Base-by-base conservation (phyloP, 2,113 vertebrate genomes). In the Cathartes aura region DNA sequence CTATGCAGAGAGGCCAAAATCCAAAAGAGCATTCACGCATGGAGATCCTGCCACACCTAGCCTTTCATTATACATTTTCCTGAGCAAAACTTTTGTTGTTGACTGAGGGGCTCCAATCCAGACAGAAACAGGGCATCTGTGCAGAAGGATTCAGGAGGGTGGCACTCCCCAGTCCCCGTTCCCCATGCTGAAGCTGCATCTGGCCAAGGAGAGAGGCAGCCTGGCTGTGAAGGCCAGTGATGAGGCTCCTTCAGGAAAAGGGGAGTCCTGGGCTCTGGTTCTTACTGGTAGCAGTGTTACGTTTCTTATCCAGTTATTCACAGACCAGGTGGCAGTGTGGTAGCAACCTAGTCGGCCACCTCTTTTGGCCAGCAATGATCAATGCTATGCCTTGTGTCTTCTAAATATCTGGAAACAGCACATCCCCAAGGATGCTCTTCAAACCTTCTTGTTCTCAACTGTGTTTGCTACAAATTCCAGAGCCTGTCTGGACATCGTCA, bases 141-240 rank as follows among this genome's bases (percentile, higher is more conserved):
- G 1, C 12, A 68, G 82, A 81, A 80, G 27, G 30, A 32, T 52
- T 58, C 10, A 4, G 32, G 18, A 11, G 15, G 27, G 11, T 26
- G 15, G 50, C 20, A 60, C 29, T 60, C 19, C 22, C 26, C 13
- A 21, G 22, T 55, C 30, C 22, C 24, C 0, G 0, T 56, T 74
- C 29, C 20, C 32, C 10, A 24, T 1, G 11, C 26, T 63, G 59
- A 72, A 52, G 63, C 32, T 56, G 19, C 36, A 56, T 15, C 34
- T 72, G 40, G 34, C 34, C 42, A 30, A 11, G 29, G 8, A 27
- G 29, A 67, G 34, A 85, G 16, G 34, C n/a, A 62, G 47, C 16
- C 29, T 58, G 56, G 27, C 29, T 67, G 21, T 38, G 29, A 85
- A 76, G 29, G 43, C 23, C 59, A 36, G 27, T 24, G 43, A 72